These are phyloP conservation scores for Ptilodon capucinus DNA, from an alignment of 2,888 invertebrate genomes.

Conservation along the genomic window DNA sequence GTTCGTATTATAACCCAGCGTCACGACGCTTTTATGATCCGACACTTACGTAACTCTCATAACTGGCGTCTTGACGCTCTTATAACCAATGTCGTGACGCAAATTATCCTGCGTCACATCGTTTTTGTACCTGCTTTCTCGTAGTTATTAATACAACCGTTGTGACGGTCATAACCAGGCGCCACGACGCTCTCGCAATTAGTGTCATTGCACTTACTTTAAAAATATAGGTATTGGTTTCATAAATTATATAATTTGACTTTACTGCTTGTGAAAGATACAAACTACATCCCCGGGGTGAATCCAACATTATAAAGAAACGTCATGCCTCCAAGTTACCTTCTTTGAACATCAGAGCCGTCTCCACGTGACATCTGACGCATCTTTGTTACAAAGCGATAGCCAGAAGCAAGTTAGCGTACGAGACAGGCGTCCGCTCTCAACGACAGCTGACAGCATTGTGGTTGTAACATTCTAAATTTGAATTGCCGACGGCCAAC, in stretches of 20 bases:
- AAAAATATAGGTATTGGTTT: too few species aligned
- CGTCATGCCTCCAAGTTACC: slow-evolving; percentile 23
- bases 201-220: too few species aligned
- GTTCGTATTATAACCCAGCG: too few species aligned
- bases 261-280: not conserved
- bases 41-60: too few species aligned
- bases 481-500: slow-evolving; percentile 44
- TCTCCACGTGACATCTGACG: slow-evolving; percentile 32
- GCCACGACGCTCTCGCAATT: too few species aligned
- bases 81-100: too few species aligned
- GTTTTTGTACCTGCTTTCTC: too few species aligned
- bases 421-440: slow-evolving; percentile 33
- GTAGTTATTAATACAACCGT: too few species aligned
- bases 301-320: slow-evolving; percentile 16
- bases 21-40: too few species aligned
- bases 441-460: slow-evolving; percentile 41
- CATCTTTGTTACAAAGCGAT: slow-evolving; percentile 41
- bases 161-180: too few species aligned
- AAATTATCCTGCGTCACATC: too few species aligned
- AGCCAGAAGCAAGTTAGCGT: slow-evolving; percentile 33
- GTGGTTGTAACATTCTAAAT: slow-evolving; percentile 41
- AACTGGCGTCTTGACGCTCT: not conserved
- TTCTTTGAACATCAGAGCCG: slow-evolving; percentile 22
- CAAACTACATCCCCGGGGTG: not conserved
- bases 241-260: too few species aligned